Percentiles rank a stretch among this genome's conserved stretches.
Conservation (phyloP, 2,113 vertebrate genomes). For the Python bivittatus region DNA sequence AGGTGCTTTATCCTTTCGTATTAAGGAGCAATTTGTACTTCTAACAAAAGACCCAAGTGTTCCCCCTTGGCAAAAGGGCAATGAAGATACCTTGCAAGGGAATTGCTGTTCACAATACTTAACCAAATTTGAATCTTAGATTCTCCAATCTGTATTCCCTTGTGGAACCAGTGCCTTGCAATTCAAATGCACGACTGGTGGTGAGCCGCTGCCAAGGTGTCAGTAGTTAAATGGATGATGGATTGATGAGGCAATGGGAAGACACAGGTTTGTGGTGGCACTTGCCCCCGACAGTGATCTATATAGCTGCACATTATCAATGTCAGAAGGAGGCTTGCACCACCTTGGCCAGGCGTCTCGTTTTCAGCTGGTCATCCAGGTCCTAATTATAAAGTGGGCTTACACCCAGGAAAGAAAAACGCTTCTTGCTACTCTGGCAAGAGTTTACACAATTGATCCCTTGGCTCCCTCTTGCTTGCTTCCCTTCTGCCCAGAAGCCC, state of each 20-base stretch:
- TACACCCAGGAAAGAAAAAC: conserved; percentile 61
- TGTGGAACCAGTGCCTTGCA: conserved; percentile 59
- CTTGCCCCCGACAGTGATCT: conserved; percentile 67
- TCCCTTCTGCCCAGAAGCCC: conserved; percentile 20
- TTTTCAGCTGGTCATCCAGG: conserved; percentile 59
- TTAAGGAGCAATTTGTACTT: conserved; percentile 85
- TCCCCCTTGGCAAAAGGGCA: conserved; percentile 78
- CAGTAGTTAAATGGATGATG: conserved; percentile 76
- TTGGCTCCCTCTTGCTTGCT: conserved; percentile 46
- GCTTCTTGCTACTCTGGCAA: conserved; percentile 55
- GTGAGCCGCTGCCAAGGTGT: conserved; percentile 76
- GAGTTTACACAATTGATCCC: conserved; percentile 64
- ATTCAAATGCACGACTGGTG: conserved; percentile 72
- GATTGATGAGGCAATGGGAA: conserved; percentile 78
- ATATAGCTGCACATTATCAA: conserved; percentile 66
- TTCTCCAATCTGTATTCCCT: conserved; percentile 81
- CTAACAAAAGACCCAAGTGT: conserved; percentile 73
- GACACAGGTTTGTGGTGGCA: conserved; percentile 60
- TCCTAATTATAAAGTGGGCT: conserved; percentile 66
- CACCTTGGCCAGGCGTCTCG: conserved; percentile 63
- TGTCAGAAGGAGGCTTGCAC: conserved; percentile 64
- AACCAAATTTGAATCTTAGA: conserved; percentile 79
- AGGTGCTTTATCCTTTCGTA: conserved; percentile 77
- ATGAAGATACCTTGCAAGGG: conserved; percentile 72
- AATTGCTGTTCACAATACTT: conserved; percentile 78